These are phyloP conservation scores for Pogonomyrmex californicus DNA, from an alignment of 1,140 invertebrate genomes.

Conservation along the genomic window DNA sequence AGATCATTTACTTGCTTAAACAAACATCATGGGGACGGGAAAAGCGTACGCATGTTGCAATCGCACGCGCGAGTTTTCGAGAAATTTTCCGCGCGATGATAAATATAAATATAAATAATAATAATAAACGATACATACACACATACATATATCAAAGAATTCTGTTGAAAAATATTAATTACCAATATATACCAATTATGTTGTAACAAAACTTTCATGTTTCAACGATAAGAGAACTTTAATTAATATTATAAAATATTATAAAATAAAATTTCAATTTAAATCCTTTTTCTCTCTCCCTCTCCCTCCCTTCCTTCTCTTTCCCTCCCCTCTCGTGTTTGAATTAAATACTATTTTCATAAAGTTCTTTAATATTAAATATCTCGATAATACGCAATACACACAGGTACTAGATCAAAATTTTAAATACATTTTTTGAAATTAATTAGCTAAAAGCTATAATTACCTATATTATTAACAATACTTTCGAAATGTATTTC, in stretches of 20 bases:
- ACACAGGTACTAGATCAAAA: not conserved
- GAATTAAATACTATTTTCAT: conserved; percentile 3
- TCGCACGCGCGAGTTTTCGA: conserved; percentile 9
- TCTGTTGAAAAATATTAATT: not conserved
- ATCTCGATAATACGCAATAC: not conserved
- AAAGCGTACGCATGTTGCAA: conserved; percentile 41
- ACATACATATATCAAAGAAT: conserved; percentile 16
- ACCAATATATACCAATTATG: not conserved
- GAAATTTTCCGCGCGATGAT: conserved; percentile 19
- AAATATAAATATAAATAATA: conserved; percentile 26
- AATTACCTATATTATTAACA: conserved; percentile 1
- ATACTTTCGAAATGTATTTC: not conserved
- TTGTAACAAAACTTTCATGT: not conserved
- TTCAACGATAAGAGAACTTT: not conserved
- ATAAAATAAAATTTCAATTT: conserved; percentile 22
- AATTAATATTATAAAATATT: conserved; percentile 14
- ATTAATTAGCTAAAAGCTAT: not conserved
- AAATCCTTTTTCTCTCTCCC: not conserved
- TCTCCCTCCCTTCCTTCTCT: no score
- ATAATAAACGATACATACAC: not conserved
- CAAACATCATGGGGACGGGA: conserved; percentile 48
- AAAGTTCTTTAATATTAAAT: not conserved
- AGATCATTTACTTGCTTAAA: conserved; percentile 68
- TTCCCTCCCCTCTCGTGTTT: no score
- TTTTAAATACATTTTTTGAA: not conserved